Conservation (phyloP, 2,113 vertebrate genomes). For the Perca flavescens region DNA sequence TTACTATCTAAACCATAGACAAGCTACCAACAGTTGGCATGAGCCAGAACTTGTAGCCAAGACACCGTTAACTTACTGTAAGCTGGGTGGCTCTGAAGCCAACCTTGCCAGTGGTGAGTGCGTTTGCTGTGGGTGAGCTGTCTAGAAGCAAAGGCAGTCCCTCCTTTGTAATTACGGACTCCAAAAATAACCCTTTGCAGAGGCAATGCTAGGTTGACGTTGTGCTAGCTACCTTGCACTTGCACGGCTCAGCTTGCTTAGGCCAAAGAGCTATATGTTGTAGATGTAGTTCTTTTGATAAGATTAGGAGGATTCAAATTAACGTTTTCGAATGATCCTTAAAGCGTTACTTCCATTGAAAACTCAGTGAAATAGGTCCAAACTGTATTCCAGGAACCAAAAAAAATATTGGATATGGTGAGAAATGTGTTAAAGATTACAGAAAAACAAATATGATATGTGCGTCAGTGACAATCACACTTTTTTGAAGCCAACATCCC, state of each 20-base stretch:
- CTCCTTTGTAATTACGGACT: slow-evolving; percentile 81
- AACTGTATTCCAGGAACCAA: not conserved
- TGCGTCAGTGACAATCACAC: not conserved
- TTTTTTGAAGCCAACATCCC: slow-evolving; percentile 1
- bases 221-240: slow-evolving; percentile 32
- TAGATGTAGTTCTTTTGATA: not conserved
- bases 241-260: slow-evolving; percentile 20
- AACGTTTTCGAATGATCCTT: not conserved
- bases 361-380: not conserved
- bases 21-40: slow-evolving; percentile 1
- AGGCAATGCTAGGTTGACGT: slow-evolving; percentile 48
- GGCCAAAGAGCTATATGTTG: slow-evolving; percentile 18
- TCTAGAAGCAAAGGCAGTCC: slow-evolving; percentile 63
- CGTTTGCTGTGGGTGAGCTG: slow-evolving; percentile 52
- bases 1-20: not conserved
- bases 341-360: not conserved
- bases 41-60: not conserved
- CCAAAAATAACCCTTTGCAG: slow-evolving; percentile 73
- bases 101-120: slow-evolving; percentile 45
- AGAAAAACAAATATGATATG: not conserved
- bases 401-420: not conserved
- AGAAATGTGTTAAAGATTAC: not conserved
- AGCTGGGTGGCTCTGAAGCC: slow-evolving; percentile 36
- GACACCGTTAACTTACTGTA: not conserved
- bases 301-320: slow-evolving; percentile 2